These are phyloP conservation scores for Gallinago solitaria DNA, from an alignment of 2,797 vertebrate genomes.

Conservation along the genomic window DNA sequence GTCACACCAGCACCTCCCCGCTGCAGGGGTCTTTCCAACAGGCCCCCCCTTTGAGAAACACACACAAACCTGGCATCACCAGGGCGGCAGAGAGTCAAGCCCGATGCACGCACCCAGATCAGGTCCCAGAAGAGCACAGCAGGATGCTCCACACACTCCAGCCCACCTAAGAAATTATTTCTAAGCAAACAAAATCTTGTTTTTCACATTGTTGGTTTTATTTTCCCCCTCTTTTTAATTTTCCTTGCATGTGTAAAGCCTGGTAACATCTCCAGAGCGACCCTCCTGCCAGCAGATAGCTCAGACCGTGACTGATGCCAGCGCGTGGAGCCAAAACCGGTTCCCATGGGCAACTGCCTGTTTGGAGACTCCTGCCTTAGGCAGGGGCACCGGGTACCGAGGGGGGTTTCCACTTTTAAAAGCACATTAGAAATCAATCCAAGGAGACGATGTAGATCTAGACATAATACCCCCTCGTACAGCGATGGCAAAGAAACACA, in stretches of 20 bases:
- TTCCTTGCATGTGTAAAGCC: neutral
- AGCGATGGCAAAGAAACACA: fast-evolving
- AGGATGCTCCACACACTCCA: fast-evolving
- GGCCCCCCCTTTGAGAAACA: neutral
- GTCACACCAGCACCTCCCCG: neutral
- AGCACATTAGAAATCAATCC: neutral
- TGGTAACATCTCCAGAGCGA: neutral
- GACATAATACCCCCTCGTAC: fast-evolving
- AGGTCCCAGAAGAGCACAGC: neutral
- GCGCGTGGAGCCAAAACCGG: neutral
- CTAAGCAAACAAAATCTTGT: neutral
- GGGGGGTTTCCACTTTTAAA: neutral
- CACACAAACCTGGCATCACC: neutral
- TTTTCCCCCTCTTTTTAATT: neutral
- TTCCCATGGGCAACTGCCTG: constrained; percentile 28
- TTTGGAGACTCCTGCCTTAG: neutral
- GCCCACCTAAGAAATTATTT: neutral
- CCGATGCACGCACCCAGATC: fast-evolving
- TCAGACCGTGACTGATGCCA: neutral
- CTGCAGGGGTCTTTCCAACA: neutral
- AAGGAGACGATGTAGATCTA: fast-evolving
- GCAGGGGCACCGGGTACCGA: neutral
- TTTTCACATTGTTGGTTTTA: neutral
- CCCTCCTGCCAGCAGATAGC: constrained; percentile 7
- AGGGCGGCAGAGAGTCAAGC: neutral